phyloP scores from a whole-genome alignment of 1,140 invertebrate species.

The Plodia interpunctella region DNA sequence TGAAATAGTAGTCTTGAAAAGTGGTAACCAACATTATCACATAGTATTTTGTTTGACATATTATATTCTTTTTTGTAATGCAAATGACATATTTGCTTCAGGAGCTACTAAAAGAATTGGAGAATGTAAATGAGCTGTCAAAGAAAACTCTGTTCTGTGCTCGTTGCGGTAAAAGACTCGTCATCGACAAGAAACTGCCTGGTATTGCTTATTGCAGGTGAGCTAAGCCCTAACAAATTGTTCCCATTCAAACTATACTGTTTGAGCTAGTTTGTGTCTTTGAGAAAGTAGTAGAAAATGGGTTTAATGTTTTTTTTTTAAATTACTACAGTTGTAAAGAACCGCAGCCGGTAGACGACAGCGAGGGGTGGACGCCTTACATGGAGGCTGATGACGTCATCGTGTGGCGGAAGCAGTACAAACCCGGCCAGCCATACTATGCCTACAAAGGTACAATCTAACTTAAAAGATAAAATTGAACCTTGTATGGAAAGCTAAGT shows the following conservation, averaged over 20 bases:
- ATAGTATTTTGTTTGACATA: too few relatives aligned
- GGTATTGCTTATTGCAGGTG: slow-evolving; percentile 78
- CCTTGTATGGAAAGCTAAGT: too few relatives aligned
- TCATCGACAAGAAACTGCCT: slow-evolving; percentile 77
- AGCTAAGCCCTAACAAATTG: too few relatives aligned
- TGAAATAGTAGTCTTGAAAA: too few relatives aligned
- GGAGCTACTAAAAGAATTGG: slow-evolving; percentile 45
- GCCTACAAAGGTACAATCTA: slow-evolving; percentile 85
- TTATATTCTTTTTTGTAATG: not conserved
- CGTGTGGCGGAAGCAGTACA: slow-evolving; percentile 87
- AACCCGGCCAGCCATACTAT: slow-evolving; percentile 80
- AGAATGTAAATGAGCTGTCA: slow-evolving; percentile 40
- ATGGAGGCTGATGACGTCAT: slow-evolving; percentile 87
- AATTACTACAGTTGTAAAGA: slow-evolving; percentile 52
- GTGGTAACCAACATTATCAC: too few relatives aligned
- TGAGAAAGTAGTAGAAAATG: slow-evolving; percentile 10
- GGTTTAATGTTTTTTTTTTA: not conserved
- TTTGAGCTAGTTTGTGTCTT: too few relatives aligned
- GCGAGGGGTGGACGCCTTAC: slow-evolving; percentile 85
- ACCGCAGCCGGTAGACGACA: slow-evolving; percentile 53
- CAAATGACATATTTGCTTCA: slow-evolving; percentile 18
- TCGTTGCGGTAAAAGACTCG: slow-evolving; percentile 78
- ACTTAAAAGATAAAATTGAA: too few relatives aligned
- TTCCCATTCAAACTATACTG: too few relatives aligned
- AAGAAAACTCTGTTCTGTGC: slow-evolving; percentile 79